Evolutionary conservation across 1,140 invertebrate genomes (phyloP), one percentile per base, ranked within the genome.

Genomic region (Papilio machaon): DNA sequence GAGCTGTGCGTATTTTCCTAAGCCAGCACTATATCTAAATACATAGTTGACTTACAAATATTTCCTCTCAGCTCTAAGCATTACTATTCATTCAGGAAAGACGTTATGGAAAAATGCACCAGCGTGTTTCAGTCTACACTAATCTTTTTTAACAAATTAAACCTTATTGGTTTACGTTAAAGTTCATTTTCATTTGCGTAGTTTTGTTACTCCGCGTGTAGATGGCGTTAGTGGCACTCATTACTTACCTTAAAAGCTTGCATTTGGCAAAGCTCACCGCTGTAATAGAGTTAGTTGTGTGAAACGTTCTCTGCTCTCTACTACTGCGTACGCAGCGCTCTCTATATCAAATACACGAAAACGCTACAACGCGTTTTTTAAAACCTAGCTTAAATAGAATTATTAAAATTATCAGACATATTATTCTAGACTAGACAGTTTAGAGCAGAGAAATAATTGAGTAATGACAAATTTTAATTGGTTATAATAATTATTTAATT

Each of bases 221-320:
- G 64, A 35, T 35, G 64, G 64, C 64, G 64, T 70, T 70, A 70
- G 64, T 70, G n/a, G 64, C 30, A 35, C 13, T 70, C 64, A 70
- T 70, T 70, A 70, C 64, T 70, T 70, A 70, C 64, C 64, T 70
- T 70, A 70, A 70, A 70, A 70, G 64, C 64, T 70, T 70, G 64
- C 64, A 70, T 70, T 70, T 35, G 64, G 64, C 64, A 70, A 70
- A 70, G 64, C 64, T 30, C 64, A 6, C 64, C 64, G 30, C 30
- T 7, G 64, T 70, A 70, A 70, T 70, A 70, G 30, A 38, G 64
- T 70, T 70, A 70, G n/a, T 70, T 38, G 11, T 70, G 60, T 64
- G 64, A 38, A 70, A 70, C 64, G 64, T 15, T 70, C 30, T 58
- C 49, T 52, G 17, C 49, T 52, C 30, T 19, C 49, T 52, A 17